These are phyloP conservation scores for Beroe forskalii DNA, from an alignment of 37 sponge, comb jelly and placozoan genomes.

Conservation along the genomic window DNA sequence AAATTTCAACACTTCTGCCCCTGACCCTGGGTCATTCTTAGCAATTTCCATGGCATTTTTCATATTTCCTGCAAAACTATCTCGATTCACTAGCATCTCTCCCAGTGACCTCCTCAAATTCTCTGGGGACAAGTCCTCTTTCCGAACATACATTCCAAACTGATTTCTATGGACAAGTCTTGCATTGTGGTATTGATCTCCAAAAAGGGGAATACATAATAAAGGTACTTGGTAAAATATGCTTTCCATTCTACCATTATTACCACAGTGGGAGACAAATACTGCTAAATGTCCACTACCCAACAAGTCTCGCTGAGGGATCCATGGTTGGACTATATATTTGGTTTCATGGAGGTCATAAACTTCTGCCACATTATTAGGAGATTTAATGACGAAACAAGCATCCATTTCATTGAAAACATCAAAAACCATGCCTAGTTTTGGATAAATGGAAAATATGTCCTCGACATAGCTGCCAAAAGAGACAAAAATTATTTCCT, in stretches of 20 bases:
- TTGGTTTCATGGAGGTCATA: not conserved
- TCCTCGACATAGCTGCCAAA: slow-evolving; percentile 11
- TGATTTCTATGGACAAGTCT: not conserved
- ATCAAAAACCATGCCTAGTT: not conserved
- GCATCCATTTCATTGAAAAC: not conserved
- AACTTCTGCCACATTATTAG: not conserved
- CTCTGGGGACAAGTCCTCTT: not conserved
- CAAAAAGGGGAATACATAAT: slow-evolving; percentile 41
- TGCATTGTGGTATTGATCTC: slow-evolving; percentile 52
- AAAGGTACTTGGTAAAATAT: slow-evolving; percentile 11
- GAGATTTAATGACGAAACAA: not conserved
- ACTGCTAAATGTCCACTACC: not conserved
- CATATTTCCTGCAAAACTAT: not conserved
- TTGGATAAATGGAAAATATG: not conserved
- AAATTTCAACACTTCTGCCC: slow-evolving; percentile 46
- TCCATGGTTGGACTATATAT: not conserved
- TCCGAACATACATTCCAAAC: not conserved
- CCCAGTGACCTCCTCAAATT: not conserved
- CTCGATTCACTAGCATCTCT: not conserved
- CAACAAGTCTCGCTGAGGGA: slow-evolving; percentile 33
- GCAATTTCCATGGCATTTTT: not conserved
- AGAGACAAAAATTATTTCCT: not conserved
- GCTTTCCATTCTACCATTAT: slow-evolving; percentile 46
- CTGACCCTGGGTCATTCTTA: slow-evolving; percentile 17
- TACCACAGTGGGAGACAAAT: slow-evolving; percentile 44